Evolutionary conservation across 2,113 vertebrate genomes (phyloP), one percentile per base, ranked within the genome.

Genomic region (Anhinga anhinga): DNA sequence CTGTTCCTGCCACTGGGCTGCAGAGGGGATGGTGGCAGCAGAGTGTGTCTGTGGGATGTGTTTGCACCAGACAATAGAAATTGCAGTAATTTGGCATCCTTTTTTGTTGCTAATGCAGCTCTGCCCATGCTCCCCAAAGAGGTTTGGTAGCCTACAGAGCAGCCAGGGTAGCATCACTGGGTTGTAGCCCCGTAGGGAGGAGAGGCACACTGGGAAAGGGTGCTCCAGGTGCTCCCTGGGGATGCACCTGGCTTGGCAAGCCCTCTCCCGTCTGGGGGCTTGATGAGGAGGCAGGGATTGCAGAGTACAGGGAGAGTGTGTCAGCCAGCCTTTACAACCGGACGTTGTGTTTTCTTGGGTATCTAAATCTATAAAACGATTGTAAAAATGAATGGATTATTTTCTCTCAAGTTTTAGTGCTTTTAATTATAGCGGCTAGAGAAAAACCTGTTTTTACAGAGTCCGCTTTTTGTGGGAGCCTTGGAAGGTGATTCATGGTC

Each of bases 261-360:
- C 25, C 6, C 0, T 53, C 49, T 66, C 40, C 21, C 1, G 1
- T 22, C 53, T 3, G 1, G 38, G 40, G 17, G 3, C 47, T 44
- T 66, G 27, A 70, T 42, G 27, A 53, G 50, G 10, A 32, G 29
- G 16, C n/a, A 27, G 30, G n/a, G 52, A 18, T 1, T 8, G 66
- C 44, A 38, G 15, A 65, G 44, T 45, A 2, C 4, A 11, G 36
- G 17, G 17, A 27, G 13, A 20, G 34, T 52, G 22, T 3, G 0
- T 88, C 66, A 44, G 44, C 79, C 47, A 63, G 8, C 40, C 30
- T 80, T 47, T 76, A n/a, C 40, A 90, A 52, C 6, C 2, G 20
- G 55, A 17, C 49, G 42, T 2, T 4, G 3, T 2, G 0, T 36
- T 90, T 63, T 30, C 34, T 50, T 56, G 49, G 26, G 22, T 79